A percentile compares a stretch with the other conserved stretches of the same genome.
phyloP scores from a whole-genome alignment of 2,797 vertebrate genomes.

The Premnoplex brunnescens region DNA sequence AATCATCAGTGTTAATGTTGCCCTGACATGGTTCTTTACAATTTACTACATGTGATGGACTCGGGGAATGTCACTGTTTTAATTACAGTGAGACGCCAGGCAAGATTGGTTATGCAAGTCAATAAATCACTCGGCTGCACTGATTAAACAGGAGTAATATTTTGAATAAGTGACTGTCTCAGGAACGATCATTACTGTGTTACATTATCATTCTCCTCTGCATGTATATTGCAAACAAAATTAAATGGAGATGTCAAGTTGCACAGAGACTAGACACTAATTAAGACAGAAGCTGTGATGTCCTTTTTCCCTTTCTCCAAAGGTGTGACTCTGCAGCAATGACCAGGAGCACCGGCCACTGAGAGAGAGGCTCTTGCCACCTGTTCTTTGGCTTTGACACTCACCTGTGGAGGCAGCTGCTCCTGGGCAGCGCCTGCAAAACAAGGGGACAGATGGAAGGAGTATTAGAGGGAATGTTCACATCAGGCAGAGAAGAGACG shows the following conservation, averaged over 20 bases:
- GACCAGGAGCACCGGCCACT: accelerated
- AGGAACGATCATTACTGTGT: slow-evolving; percentile 50
- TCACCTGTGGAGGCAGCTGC: neutral
- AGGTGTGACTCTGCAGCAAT: neutral
- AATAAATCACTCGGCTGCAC: slow-evolving; percentile 66
- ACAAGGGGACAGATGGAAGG: neutral
- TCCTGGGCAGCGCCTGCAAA: neutral
- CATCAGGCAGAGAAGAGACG: neutral
- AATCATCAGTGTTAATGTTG: neutral
- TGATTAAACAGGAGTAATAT: slow-evolving; percentile 71
- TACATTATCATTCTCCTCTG: slow-evolving; percentile 62
- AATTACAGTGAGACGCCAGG: slow-evolving; percentile 40
- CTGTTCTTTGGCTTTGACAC: neutral
- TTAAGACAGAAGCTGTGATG: slow-evolving; percentile 14
- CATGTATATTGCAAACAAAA: slow-evolving; percentile 65
- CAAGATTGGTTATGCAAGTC: slow-evolving; percentile 55
- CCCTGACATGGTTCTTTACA: neutral
- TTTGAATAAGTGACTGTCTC: slow-evolving; percentile 65
- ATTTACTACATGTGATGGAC: slow-evolving; percentile 28
- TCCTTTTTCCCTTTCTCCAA: neutral
- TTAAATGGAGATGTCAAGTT: slow-evolving; percentile 68
- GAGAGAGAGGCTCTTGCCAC: neutral
- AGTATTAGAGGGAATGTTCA: neutral
- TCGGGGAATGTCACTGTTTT: slow-evolving; percentile 6
- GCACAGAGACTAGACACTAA: slow-evolving; percentile 47